Evolutionary conservation across 2,888 invertebrate genomes (phyloP).

Genomic region (Lycia hirtaria): DNA sequence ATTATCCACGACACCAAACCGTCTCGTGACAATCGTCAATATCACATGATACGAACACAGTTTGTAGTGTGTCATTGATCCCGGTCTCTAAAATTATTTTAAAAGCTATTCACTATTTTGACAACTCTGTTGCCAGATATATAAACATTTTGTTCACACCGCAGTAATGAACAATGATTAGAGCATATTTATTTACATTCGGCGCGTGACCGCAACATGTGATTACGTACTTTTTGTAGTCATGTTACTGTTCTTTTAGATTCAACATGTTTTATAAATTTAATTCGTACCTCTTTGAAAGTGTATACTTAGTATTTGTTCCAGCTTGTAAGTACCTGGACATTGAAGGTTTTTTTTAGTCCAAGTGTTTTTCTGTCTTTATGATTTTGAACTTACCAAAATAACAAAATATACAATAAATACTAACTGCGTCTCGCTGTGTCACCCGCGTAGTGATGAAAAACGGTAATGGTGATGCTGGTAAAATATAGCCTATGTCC

Average conservation of each 20-base stretch:
- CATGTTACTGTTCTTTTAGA: background rate
- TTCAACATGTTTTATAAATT: background rate
- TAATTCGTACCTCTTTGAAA: background rate
- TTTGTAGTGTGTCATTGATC: conserved; percentile 13
- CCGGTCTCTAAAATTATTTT: conserved; percentile 6
- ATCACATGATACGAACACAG: conserved; percentile 14
- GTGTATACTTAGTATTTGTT: too few species aligned
- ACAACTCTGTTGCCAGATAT: conserved; percentile 12
- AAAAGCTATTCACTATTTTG: conserved; percentile 10
- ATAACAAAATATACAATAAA: too few species aligned
- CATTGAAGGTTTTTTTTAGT: too few species aligned
- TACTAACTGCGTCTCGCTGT: too few species aligned
- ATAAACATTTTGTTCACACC: conserved; percentile 18
- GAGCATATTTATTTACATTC: conserved; percentile 20
- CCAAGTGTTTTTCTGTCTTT: too few species aligned
- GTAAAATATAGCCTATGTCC: too few species aligned
- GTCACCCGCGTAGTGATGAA: too few species aligned
- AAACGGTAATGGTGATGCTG: too few species aligned
- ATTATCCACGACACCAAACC: background rate
- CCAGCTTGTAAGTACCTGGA: too few species aligned
- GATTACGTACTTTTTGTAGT: conserved; percentile 10
- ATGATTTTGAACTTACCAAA: too few species aligned
- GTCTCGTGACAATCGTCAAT: conserved; percentile 3
- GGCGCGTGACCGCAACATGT: conserved; percentile 29
- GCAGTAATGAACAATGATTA: conserved; percentile 16